These are phyloP conservation scores for Piscicola geometra DNA, from an alignment of 2,888 invertebrate species.

Conservation along the genomic window DNA sequence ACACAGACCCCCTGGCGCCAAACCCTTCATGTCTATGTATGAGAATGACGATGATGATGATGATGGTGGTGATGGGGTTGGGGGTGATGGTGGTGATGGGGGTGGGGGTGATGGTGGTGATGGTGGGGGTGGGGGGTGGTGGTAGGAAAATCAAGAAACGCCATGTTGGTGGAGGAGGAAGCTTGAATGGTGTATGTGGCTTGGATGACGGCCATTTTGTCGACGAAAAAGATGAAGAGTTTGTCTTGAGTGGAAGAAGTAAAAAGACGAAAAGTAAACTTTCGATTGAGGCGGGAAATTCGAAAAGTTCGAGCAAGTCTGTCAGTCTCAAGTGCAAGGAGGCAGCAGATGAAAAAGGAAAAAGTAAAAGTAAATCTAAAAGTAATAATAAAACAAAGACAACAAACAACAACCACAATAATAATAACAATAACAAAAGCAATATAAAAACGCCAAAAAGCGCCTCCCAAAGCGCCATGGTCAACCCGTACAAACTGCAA, in stretches of 20 bases:
- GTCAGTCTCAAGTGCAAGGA: slow-evolving; percentile 1
- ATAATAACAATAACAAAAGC: background rate
- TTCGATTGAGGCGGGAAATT: too few species aligned
- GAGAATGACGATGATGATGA: slow-evolving; percentile 33
- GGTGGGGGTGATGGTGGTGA: too few species aligned
- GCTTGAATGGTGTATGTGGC: background rate
- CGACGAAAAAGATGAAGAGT: background rate
- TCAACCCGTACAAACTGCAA: slow-evolving; percentile 4
- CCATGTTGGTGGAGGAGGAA: background rate
- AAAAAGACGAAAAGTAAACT: background rate
- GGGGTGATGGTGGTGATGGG: slow-evolving; percentile 6
- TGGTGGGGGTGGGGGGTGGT: background rate
- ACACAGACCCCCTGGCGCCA: slow-evolving; percentile 34
- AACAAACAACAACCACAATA: background rate
- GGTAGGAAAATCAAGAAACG: slow-evolving; percentile 10
- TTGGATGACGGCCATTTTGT: background rate
- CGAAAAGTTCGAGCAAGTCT: too few species aligned
- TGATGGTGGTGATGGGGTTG: slow-evolving; percentile 11
- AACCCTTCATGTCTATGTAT: slow-evolving; percentile 36
- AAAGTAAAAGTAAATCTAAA: background rate
- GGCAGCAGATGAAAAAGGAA: too few species aligned
- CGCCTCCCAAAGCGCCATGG: background rate
- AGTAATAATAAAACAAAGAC: background rate
- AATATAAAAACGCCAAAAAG: background rate
- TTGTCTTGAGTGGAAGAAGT: background rate